phyloP scores from a whole-genome alignment of 2,113 vertebrate genomes.

The Chaetodon auriga region DNA sequence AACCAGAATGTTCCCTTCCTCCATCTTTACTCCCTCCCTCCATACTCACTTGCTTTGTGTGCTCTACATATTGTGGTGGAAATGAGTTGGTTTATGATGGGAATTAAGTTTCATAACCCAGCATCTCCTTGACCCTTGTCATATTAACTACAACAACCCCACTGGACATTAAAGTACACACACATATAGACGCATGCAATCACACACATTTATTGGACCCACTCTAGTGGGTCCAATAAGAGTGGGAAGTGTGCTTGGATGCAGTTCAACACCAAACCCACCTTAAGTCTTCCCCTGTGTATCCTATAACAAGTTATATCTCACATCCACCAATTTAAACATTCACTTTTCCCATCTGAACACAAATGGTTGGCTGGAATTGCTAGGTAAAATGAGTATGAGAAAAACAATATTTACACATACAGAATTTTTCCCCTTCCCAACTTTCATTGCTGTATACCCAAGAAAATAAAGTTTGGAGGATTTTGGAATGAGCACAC shows the following conservation, averaged over 20 bases:
- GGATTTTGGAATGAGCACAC: neutral
- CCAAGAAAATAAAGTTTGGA: neutral
- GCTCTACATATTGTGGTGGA: constrained; percentile 56
- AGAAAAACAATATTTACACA: constrained; percentile 15
- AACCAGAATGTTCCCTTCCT: neutral
- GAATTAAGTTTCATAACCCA: constrained; percentile 76
- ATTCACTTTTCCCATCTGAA: constrained; percentile 56
- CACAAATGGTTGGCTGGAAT: constrained; percentile 2
- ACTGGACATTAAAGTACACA: constrained; percentile 34
- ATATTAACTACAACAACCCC: constrained; percentile 63
- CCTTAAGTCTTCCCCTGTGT: constrained; percentile 49
- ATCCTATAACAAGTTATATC: constrained; percentile 50
- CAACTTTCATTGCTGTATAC: neutral
- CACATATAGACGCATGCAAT: constrained; percentile 14
- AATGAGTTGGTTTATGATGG: constrained; percentile 71
- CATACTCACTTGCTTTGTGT: constrained; percentile 6
- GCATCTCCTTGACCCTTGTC: constrained; percentile 62
- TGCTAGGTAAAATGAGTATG: constrained; percentile 12
- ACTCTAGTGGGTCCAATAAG: constrained; percentile 63
- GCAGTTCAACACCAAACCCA: constrained; percentile 62
- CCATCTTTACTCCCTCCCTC: neutral
- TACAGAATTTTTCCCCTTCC: neutral
- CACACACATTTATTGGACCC: constrained; percentile 11
- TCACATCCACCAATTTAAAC: constrained; percentile 43
- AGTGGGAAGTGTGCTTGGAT: constrained; percentile 70